Evolutionary conservation across 2,888 invertebrate genomes (phyloP).

Genomic region (Sinotaia quadrata): DNA sequence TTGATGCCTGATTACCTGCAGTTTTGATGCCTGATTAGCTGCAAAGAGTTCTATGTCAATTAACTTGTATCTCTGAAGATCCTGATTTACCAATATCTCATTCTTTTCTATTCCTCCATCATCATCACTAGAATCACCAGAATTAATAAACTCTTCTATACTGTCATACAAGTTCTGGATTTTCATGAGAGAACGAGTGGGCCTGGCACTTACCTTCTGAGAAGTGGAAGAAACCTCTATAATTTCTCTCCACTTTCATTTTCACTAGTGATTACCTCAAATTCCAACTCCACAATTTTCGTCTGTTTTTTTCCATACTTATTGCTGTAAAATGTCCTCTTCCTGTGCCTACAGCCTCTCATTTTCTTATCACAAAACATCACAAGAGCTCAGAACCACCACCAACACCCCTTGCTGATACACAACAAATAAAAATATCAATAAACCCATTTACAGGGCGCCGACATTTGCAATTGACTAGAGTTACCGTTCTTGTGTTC

Average conservation of each 20-base stretch:
- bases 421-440: too few relatives aligned
- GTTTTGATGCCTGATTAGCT: conserved; percentile 7
- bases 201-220: neutral
- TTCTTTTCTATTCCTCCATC: neutral
- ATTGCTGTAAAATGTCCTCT: neutral
- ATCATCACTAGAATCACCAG: neutral
- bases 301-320: neutral
- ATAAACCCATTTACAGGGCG: neutral
- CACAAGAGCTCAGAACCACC: neutral
- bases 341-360: neutral
- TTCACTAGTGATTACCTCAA: neutral
- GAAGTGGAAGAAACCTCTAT: neutral
- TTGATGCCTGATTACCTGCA: conserved; percentile 2
- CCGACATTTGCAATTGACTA: neutral
- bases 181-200: neutral
- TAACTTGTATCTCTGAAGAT: neutral
- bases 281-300: neutral
- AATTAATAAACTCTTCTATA: neutral
- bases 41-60: neutral
- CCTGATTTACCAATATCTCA: neutral
- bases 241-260: neutral
- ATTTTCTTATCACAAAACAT: neutral
- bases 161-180: neutral
- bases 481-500: neutral
- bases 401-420: neutral